Base-by-base conservation (phyloP, 2,113 vertebrate genomes). In the Megaceryle torquata region DNA sequence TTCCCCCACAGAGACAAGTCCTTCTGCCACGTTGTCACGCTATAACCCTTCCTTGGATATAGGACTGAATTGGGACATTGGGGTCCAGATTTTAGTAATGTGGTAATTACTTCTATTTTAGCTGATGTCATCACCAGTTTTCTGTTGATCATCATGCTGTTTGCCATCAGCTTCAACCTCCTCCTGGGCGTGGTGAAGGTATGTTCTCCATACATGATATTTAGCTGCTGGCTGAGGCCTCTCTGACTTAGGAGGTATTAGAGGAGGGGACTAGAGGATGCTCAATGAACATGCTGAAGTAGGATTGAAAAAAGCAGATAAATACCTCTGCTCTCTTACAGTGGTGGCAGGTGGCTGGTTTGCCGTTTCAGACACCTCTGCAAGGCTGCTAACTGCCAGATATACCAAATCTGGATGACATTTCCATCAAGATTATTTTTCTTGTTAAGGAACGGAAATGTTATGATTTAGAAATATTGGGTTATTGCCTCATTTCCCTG, bases 101-200 rank as follows among this genome's bases (percentile, higher is more conserved):
- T 64, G 57, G 31, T 35, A 31, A 85, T 43, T 28, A 20, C 7
- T 93, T 28, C 19, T 64, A 0, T 93, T 89, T 88, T 5, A 99
- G 98, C 97, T 28, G 98, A 98, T 69, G 79, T 97, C 60, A 15
- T 95, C 91, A 98, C 98, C 93, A 97, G 98, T 77, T 98, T 98
- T 86, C 94, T 98, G 95, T 86, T 98, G 92, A 96, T 99, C 87
- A 4, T 78, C 64, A 78, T 98, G 94, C 88, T 99, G 61, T 97
- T 98, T 2, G 2, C 97, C 93, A 98, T 98, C 96, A 98, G 98
- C 78, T 35, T 98, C 91, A 97, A 97, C 68, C 97, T 98, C 64
- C 88, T 98, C 26, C 43, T 97, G 0, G 98, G 98, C 2, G 97
- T 98, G 72, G n/a, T 98, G 78, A 98, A 97, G 98, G 98, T 98